Evolutionary conservation across 2,888 invertebrate genomes (phyloP).

Genomic region (Pristionchus mayeri): DNA sequence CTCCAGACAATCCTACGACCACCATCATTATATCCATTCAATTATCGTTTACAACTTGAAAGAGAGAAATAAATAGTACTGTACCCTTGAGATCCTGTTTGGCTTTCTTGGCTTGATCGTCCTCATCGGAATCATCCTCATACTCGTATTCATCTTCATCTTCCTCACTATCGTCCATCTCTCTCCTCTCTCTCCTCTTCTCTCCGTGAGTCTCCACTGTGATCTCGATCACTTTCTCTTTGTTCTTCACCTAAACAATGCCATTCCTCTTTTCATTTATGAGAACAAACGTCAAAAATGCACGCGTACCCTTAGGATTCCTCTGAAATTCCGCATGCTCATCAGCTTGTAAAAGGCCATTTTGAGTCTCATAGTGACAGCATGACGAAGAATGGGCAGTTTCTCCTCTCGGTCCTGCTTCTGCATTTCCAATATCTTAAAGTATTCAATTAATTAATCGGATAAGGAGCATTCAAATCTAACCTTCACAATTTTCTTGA

Average conservation of each 20-base stretch:
- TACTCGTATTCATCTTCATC: constrained; percentile 39
- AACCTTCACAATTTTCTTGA: constrained; percentile 26
- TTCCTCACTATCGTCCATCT: neutral
- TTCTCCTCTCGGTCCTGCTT: constrained; percentile 22
- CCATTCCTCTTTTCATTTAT: neutral
- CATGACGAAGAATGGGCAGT: constrained; percentile 57
- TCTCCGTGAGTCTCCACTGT: neutral
- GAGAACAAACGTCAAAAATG: neutral
- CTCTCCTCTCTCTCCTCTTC: neutral
- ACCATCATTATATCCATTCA: neutral
- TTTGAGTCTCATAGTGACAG: constrained; percentile 56
- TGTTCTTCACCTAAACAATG: neutral
- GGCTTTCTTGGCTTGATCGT: too few relatives aligned
- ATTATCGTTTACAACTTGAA: too few relatives aligned
- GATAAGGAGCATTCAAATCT: neutral
- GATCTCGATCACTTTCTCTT: constrained; percentile 33
- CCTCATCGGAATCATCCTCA: neutral
- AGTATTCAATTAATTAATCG: too few relatives aligned
- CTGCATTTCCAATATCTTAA: neutral
- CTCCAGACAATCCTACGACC: constrained; percentile 86
- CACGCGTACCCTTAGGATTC: constrained; percentile 53
- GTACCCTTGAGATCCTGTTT: constrained; percentile 52
- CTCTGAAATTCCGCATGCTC: constrained; percentile 49
- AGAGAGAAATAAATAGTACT: neutral
- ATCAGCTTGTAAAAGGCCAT: constrained; percentile 56